phyloP scores from a whole-genome alignment of 2,888 invertebrate genomes.

The Volucella inanis region DNA sequence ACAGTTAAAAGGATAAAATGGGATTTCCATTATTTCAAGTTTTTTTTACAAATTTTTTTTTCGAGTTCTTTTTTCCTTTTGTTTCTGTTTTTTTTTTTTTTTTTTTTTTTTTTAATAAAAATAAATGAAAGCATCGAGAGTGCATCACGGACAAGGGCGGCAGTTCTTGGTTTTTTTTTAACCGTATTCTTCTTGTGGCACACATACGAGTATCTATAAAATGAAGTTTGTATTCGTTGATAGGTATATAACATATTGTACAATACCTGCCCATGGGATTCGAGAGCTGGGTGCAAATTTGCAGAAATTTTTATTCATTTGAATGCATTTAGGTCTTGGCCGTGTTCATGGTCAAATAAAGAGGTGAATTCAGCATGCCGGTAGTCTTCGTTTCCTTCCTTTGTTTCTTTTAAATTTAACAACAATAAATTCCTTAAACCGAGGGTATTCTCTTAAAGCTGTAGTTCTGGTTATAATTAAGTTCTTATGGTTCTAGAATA shows the following conservation, averaged over 20 bases:
- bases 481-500: too few relatives aligned
- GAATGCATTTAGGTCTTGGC: constrained; percentile 71
- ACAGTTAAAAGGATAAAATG: constrained; percentile 70
- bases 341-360: constrained; percentile 66
- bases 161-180: constrained; percentile 47
- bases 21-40: constrained; percentile 68
- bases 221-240: too few relatives aligned
- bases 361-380: not conserved
- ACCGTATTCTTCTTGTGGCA: constrained; percentile 31
- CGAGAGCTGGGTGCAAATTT: constrained; percentile 24
- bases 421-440: too few relatives aligned
- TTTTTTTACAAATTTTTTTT: constrained; percentile 16
- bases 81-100: constrained; percentile 14
- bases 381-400: too few relatives aligned
- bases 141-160: constrained; percentile 65
- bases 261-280: constrained; percentile 40
- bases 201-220: constrained; percentile 37
- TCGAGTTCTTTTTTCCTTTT: not conserved
- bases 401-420: too few relatives aligned
- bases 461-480: too few relatives aligned
- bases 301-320: constrained; percentile 45
- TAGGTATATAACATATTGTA: too few relatives aligned
- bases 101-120: constrained; percentile 28
- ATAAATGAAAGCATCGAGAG: constrained; percentile 62
- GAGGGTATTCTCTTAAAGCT: too few relatives aligned